phyloP scores from a whole-genome alignment of 2,113 vertebrate species.

The Etia nguti region DNA sequence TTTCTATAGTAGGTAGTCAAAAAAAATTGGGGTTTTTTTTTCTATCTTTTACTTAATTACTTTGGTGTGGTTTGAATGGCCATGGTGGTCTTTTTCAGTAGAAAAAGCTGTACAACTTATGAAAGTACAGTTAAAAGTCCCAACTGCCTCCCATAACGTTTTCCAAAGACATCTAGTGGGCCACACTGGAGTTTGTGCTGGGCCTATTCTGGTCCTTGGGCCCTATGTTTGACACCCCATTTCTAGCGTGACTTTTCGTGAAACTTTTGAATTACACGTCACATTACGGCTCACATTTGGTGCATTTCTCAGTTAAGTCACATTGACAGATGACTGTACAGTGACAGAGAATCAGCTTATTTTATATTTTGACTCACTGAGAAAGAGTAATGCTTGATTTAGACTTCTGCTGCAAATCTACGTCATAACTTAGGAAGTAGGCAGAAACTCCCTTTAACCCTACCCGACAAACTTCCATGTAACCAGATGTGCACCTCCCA shows the following conservation, averaged over 20 bases:
- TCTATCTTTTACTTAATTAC: not conserved
- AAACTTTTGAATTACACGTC: not conserved
- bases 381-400: not conserved
- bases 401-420: not conserved
- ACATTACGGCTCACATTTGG: not conserved
- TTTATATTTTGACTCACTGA: not conserved
- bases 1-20: not conserved
- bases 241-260: not conserved
- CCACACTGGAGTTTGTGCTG: not conserved
- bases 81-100: not conserved
- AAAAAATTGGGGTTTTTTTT: rapidly evolving
- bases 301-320: not conserved
- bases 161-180: not conserved
- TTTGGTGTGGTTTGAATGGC: not conserved
- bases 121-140: not conserved
- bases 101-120: not conserved
- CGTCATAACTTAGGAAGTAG: not conserved
- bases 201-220: not conserved
- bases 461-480: not conserved
- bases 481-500: not conserved
- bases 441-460: not conserved
- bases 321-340: not conserved
- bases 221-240: not conserved
- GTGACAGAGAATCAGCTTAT: not conserved
- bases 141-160: not conserved